Base-by-base conservation (phyloP, 2,113 vertebrate species). In the Coptodon bakossiorum region DNA sequence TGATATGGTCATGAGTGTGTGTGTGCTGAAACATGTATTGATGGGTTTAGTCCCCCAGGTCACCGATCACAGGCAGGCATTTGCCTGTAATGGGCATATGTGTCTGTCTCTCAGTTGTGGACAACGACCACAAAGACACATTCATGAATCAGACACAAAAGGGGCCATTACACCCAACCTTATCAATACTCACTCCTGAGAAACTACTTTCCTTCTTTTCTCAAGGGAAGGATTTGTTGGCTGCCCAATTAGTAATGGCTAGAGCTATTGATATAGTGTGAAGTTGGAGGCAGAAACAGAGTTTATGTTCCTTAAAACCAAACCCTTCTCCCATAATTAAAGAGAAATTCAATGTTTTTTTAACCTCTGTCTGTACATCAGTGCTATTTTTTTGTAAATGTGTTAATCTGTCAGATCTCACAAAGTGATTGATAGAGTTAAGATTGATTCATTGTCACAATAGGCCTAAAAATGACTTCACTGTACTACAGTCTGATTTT, bases 1-100 rank as follows among this genome's bases (percentile, higher is more conserved):
- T 73, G 50, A 88, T 71, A 80, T 59, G 19, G 19, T 29, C 79
- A 34, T 17, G 66, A 53, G 22, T 53, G 61, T 68, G 80, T 56
- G 78, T 40, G 29, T 31, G 24, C 71, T 89, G 57, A 79, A 88
- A 88, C 78, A n/a, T 12, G 34, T 79, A 90, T 93, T 71, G 76
- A 90, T 89, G 89, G 86, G 73, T 82, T 86, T 40, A 84, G 82
- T 89, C 87, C 85, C 83, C 14, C 34, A 68, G 87, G 80, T 85
- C 91, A 94, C 94, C 6, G 88, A 95, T 92, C 93, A 93, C 53
- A 86, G 80, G 16, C 66, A 54, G 79, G 40, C 82, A 50, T 92
- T 92, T 83, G 87, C 94, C 91, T 83, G 89, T 94, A 93, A 95
- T 94, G 89, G 90, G 85, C 84, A 78, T 91, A 89, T 92, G 86